These are phyloP conservation scores for Leptodactylus fuscus DNA, from an alignment of 2,113 vertebrate species.

Conservation along the genomic window DNA sequence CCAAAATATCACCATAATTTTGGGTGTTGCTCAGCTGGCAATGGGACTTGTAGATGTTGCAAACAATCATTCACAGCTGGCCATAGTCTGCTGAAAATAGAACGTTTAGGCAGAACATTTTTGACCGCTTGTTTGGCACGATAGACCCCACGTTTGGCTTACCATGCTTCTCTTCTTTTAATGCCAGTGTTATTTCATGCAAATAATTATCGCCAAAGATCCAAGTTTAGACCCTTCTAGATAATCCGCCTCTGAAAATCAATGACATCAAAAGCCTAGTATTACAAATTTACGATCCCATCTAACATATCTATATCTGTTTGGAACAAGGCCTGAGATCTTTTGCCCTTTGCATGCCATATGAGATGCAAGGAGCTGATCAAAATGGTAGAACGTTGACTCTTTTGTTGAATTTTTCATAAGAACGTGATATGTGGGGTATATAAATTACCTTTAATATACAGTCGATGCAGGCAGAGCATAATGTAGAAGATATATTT, in stretches of 20 bases:
- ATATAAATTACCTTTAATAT: not conserved
- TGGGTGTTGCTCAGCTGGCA: no score
- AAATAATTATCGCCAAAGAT: no score
- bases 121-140: no score
- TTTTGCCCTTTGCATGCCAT: not conserved
- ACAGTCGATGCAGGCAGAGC: not conserved
- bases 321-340: not conserved
- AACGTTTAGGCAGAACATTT: no score
- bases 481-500: not conserved
- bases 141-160: no score
- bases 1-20: no score
- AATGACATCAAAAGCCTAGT: not conserved
- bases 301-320: not conserved
- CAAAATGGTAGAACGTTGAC: not conserved
- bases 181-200: no score
- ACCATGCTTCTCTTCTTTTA: no score
- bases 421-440: not conserved
- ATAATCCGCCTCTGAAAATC: not conserved
- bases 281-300: not conserved
- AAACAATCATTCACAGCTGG: no score
- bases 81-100: no score
- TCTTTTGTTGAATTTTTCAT: constrained; percentile 1
- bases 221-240: not conserved
- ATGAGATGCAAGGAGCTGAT: not conserved
- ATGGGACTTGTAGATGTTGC: no score